Evolutionary conservation across 2,888 invertebrate genomes (phyloP).

Genomic region (Leptopterna dolabrata): DNA sequence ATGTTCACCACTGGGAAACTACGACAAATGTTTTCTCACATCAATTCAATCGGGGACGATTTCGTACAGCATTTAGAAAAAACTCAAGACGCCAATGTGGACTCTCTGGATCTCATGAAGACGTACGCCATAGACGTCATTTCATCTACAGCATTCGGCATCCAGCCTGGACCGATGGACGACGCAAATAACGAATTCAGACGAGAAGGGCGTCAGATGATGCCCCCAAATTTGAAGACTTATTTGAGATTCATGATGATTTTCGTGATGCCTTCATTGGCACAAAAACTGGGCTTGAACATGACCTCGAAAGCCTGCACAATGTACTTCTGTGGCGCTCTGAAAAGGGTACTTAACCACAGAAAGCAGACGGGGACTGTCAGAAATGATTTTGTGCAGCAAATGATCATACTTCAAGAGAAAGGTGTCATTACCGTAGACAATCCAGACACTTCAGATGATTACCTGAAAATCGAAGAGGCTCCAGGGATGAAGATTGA

Average conservation of each 20-base stretch:
- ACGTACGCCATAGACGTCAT: not conserved
- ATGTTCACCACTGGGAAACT: constrained; percentile 43
- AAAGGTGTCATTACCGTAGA: constrained; percentile 46
- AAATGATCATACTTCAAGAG: constrained; percentile 41
- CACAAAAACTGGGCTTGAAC: not conserved
- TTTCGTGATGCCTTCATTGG: not conserved
- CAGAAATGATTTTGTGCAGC: constrained; percentile 52
- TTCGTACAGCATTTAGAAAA: not conserved
- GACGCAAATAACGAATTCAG: constrained; percentile 17
- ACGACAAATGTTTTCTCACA: not conserved
- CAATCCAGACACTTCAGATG: not conserved
- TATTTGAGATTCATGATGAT: not conserved
- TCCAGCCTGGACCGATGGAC: constrained; percentile 13
- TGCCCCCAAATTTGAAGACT: not conserved
- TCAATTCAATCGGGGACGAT: not conserved
- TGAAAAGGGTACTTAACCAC: not conserved
- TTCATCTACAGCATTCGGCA: constrained; percentile 20
- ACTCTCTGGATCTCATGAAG: not conserved
- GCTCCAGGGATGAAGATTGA: constrained; percentile 4
- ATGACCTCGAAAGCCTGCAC: not conserved
- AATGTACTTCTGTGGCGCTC: not conserved
- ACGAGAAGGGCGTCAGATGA: not conserved
- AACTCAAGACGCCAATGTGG: not conserved
- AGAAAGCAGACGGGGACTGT: not conserved
- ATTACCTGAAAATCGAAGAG: not conserved